Evolutionary conservation across 2,797 vertebrate species (phyloP).

Genomic region (Epinephelus coioides): DNA sequence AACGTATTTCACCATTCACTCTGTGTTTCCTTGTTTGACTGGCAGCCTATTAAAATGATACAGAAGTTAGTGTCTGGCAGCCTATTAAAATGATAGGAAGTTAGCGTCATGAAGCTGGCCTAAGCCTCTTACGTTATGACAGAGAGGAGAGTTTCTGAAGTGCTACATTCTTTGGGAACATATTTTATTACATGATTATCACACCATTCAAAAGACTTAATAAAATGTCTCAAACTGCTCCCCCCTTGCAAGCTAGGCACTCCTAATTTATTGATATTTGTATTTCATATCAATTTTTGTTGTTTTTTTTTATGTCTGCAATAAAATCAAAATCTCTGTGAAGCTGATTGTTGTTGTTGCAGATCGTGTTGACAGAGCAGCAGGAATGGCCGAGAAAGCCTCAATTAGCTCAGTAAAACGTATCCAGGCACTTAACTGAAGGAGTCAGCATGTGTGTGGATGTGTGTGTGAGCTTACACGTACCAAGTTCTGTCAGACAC

Average conservation of each 20-base stretch:
- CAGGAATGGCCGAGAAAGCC: conserved; percentile 17
- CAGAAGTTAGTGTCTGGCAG: conserved; percentile 76
- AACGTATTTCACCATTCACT: conserved; percentile 59
- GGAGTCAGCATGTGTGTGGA: conserved; percentile 49
- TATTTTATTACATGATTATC: conserved; percentile 68
- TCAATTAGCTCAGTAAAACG: conserved; percentile 51
- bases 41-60: conserved; percentile 81
- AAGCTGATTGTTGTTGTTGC: conserved; percentile 20
- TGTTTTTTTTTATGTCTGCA: conserved; percentile 14
- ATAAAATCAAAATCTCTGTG: conserved; percentile 22
- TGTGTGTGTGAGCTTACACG: conserved; percentile 45
- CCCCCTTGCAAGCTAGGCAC: conserved; percentile 18
- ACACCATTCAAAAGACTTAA: conserved; percentile 59
- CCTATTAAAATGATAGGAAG: conserved; percentile 78
- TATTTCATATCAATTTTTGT: conserved; percentile 9
- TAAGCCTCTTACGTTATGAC: conserved; percentile 77
- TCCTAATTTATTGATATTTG: neutral
- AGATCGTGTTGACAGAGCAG: conserved; percentile 33
- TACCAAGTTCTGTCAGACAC: conserved; percentile 53
- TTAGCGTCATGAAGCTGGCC: conserved; percentile 65
- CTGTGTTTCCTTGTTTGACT: conserved; percentile 66
- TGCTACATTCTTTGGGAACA: conserved; percentile 64
- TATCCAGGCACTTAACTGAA: conserved; percentile 42
- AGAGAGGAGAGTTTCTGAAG: conserved; percentile 68
- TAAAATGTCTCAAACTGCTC: conserved; percentile 32